Evolutionary conservation across 2,888 invertebrate species (phyloP), one percentile per base, ranked within the genome.

Genomic region (Drosophila ustulata): DNA sequence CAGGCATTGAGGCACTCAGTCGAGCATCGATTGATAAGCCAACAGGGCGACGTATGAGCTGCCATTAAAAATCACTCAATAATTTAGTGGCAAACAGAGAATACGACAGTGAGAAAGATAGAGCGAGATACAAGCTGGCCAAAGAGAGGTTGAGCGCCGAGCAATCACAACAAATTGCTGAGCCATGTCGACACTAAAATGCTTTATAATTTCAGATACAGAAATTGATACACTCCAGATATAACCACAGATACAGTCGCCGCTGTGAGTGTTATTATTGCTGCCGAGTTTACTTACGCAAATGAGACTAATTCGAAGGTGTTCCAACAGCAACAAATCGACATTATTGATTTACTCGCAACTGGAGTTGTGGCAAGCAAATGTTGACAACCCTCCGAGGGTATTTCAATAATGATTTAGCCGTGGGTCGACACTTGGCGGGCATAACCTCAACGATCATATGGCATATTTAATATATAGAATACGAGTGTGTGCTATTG

Each of bases 31-130:
- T 74, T 71, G 72, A 76, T 64, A 81, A 53, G 57, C 62, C 66
- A 71, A 69, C 50, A 68, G 43, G 58, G 25, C 52, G 47, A 57
- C 49, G 50, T 65, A 56, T 64, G 53, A 77, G 65, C 39, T 68
- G 59, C 50, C 57, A 77, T 53, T 74, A 78, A 72, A 73, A 76
- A 57, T 57, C 71, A 69, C 71, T 88, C 71, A 86, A 82, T 84
- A 80, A 86, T 86, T 82, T 64, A 84, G 25, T 34, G 58, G 34
- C 41, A 63, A 67, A 68, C 46, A 28, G 52, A 37, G 9, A 55
- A 8, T 9, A 18, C 18, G 18, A 18, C 18, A 3, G 13, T 18
- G n/a, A 32, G 25, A 18, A 11, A 23, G 45, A 18, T 18, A 45
- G 34, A 13, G 25, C 9, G 28, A n/a, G 26, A 39, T 32, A 32